Evolutionary conservation across 1,140 invertebrate species (phyloP).

Genomic region (Tetramorium alpestre): DNA sequence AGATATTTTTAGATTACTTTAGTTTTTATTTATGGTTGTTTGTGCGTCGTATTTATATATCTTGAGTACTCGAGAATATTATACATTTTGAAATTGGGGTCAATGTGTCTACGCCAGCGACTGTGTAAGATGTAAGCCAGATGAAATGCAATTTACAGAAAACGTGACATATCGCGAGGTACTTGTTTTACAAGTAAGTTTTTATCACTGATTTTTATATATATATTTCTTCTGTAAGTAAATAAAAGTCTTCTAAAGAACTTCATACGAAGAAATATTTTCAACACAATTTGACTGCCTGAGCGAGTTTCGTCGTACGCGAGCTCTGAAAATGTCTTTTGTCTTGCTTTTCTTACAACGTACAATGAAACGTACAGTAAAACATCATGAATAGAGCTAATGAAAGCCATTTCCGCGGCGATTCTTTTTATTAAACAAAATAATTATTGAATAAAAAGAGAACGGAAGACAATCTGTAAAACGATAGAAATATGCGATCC

Average conservation of each 20-base stretch:
- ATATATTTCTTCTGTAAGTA: neutral
- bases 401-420: conserved; percentile 11
- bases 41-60: neutral
- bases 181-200: neutral
- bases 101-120: conserved; percentile 30
- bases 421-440: conserved; percentile 10
- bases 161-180: neutral
- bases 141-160: neutral
- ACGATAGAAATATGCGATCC: neutral
- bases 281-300: neutral
- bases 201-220: neutral
- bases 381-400: conserved; percentile 20
- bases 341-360: neutral
- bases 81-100: conserved; percentile 35
- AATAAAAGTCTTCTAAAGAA: neutral
- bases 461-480: neutral
- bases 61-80: neutral
- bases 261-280: neutral
- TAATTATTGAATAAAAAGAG: neutral
- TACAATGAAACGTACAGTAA: neutral
- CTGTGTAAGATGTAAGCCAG: neutral
- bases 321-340: conserved; percentile 21
- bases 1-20: neutral
- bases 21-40: neutral
- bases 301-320: neutral